These are phyloP conservation scores for Littorina saxatilis DNA, from an alignment of 1,140 invertebrate species.

Conservation along the genomic window DNA sequence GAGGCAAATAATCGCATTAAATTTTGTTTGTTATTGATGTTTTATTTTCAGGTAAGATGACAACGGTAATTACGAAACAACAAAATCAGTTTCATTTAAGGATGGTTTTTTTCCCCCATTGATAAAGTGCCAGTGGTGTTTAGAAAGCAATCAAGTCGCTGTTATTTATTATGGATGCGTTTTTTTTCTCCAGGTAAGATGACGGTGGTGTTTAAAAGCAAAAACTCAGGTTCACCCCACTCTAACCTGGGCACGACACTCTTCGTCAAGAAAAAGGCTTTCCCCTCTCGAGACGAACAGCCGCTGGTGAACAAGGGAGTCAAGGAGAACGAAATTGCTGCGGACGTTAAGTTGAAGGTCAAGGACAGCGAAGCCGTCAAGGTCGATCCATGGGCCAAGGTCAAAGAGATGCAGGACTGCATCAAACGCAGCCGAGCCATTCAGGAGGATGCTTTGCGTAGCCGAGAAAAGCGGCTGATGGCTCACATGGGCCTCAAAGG, in stretches of 20 bases:
- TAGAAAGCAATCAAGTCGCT: too few relatives aligned
- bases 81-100: too few relatives aligned
- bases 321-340: not conserved
- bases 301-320: not conserved
- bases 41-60: too few relatives aligned
- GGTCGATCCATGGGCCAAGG: not conserved
- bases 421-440: conserved; percentile 13
- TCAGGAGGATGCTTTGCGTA: conserved; percentile 44
- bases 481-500: conserved; percentile 70
- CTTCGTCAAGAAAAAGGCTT: conserved; percentile 41
- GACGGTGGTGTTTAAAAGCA: conserved; percentile 66
- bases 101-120: too few relatives aligned
- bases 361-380: not conserved
- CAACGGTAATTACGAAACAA: too few relatives aligned
- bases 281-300: not conserved
- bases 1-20: too few relatives aligned
- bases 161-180: too few relatives aligned
- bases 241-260: conserved; percentile 58
- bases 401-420: conserved; percentile 25
- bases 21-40: too few relatives aligned
- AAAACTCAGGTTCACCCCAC: conserved; percentile 38
- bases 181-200: conserved; percentile 63
- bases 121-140: too few relatives aligned
- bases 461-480: conserved; percentile 64
- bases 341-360: not conserved